A percentile compares a stretch with the other conserved stretches of the same genome.
Conservation (phyloP, 2,113 vertebrate species). For the Lepus timidus region DNA sequence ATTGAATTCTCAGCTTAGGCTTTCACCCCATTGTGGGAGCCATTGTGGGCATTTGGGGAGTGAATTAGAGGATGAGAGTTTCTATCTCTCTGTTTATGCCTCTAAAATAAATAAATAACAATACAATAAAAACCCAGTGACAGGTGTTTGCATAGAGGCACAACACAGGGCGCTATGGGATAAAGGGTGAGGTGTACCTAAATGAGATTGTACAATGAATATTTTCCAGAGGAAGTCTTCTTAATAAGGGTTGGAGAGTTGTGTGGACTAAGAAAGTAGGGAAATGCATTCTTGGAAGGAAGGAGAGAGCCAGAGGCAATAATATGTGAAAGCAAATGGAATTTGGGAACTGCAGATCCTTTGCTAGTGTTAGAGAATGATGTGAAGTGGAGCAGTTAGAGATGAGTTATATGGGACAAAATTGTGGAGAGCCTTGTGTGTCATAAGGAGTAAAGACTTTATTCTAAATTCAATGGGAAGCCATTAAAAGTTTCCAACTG, state of each 20-base stretch:
- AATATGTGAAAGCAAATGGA: background rate
- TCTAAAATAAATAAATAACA: background rate
- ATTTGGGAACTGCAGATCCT: background rate
- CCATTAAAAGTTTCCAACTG: background rate
- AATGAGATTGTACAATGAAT: background rate
- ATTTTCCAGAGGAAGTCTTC: background rate
- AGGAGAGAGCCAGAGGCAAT: background rate
- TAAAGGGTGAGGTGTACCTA: background rate
- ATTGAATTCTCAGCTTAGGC: no score
- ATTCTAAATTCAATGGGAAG: background rate
- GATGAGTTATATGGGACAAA: background rate
- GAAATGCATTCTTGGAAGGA: background rate
- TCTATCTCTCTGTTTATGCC: no score
- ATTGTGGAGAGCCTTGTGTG: background rate
- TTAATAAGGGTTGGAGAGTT: background rate
- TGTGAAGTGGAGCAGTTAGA: background rate
- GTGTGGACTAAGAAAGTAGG: background rate
- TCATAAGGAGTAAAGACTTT: background rate
- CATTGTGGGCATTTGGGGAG: no score
- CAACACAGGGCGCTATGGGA: background rate
- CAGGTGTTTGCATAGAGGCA: background rate
- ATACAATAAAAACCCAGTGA: background rate
- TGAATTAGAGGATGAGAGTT: no score
- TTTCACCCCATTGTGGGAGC: no score
- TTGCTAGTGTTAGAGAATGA: background rate